Base-by-base conservation (phyloP, 2,113 vertebrate species). In the Atractosteus spatula region DNA sequence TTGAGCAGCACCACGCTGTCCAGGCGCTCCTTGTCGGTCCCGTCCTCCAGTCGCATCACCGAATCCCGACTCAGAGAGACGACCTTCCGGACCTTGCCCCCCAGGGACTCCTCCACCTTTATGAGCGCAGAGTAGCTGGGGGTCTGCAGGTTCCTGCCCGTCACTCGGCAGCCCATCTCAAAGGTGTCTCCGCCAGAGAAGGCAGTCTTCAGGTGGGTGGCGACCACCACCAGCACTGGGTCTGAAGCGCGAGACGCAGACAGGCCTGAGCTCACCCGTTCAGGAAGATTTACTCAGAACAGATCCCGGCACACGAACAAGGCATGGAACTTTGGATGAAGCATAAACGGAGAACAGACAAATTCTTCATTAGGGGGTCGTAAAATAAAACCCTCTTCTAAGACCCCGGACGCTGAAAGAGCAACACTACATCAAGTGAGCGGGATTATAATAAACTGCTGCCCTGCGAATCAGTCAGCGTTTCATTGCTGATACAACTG, bases 131-230 rank as follows among this genome's bases (percentile, higher is more conserved):
- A 96, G 66, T 95, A 98, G 14, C 93, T 91, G 0, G 93, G 93
- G 0, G 92, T 94, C 75, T 91, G 94, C n/a, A 98, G 90, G 80
- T 98, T 95, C 73, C 94, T 84, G 0, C 90, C 89, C 68, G 83
- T 86, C 41, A 96, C 91, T 12, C 84, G 85, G 85, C 97, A 99
- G 3, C 86, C 93, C 97, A 99, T 96, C 88, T 99, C 96, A 70
- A 99, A 99, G 0, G 94, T 97, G 10, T 94, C 93, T n/a, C 97
- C 96, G 3, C 92, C 93, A 47, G 90, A 92, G 0, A 94, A 92
- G 66, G 94, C 95, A 0, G 93, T 91, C 69, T 94, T 95, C 43
- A 92, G 13, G 29, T 87, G 91, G 47, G 86, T 87, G 0, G 96
- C 96, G 2, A 71, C 45, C 0, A 91, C 85, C 14, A 47, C 47